A percentile compares a stretch with the other conserved stretches of the same genome.
These are phyloP conservation scores for Limosa lapponica DNA, from an alignment of 2,797 vertebrate species.

Conservation along the genomic window DNA sequence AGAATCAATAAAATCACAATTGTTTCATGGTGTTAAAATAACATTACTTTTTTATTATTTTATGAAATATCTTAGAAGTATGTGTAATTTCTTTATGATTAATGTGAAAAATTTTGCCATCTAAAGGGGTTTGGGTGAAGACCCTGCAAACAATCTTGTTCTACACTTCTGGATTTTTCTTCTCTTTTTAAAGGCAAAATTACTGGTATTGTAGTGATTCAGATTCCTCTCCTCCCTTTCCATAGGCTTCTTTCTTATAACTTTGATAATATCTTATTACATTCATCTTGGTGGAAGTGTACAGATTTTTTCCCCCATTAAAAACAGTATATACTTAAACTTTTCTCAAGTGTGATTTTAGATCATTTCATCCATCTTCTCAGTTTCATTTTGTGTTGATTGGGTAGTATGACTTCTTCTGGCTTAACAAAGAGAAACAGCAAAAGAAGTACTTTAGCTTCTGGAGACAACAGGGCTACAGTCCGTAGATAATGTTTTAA, in stretches of 20 bases:
- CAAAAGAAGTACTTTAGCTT: background rate
- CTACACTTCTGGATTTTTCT: rapidly evolving
- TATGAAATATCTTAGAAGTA: background rate
- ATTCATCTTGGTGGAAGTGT: background rate
- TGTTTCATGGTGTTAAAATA: background rate
- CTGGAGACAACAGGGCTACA: background rate
- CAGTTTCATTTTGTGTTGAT: background rate
- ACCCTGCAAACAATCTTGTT: background rate
- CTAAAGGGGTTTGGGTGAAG: rapidly evolving
- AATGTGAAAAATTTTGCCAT: background rate
- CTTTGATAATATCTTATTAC: background rate
- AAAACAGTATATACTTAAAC: background rate
- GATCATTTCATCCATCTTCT: background rate
- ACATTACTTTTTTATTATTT: background rate
- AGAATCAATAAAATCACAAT: background rate
- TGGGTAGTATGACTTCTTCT: background rate
- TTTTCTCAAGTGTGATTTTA: background rate
- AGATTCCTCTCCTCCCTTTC: background rate
- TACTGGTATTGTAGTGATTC: background rate
- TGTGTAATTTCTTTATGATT: background rate
- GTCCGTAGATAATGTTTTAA: background rate
- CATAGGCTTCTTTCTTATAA: background rate
- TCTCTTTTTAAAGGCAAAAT: background rate
- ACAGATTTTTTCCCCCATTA: background rate
- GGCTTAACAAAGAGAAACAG: background rate